phyloP scores from a whole-genome alignment of 2,797 vertebrate species.

The Cirrhinus molitorella region DNA sequence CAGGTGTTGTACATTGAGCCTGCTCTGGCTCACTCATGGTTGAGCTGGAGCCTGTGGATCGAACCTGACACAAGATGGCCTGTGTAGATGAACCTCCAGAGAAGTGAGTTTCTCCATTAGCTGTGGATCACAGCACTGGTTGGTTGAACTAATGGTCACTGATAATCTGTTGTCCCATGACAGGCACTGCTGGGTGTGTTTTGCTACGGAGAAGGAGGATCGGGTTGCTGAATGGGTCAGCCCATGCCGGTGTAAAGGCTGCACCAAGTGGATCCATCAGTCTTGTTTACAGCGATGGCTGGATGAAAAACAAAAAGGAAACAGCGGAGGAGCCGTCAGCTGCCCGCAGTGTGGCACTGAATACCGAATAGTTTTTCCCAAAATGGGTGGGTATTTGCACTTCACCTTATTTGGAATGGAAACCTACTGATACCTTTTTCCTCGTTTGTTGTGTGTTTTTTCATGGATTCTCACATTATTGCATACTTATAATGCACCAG shows the following conservation, averaged over 20 bases:
- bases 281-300: constrained; percentile 84
- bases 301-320: constrained; percentile 83
- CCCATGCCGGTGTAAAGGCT: constrained; percentile 83
- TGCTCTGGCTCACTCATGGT: constrained; percentile 62
- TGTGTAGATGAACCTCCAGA: constrained; percentile 74
- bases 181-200: constrained; percentile 86
- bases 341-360: constrained; percentile 82
- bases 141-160: not conserved
- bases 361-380: constrained; percentile 80
- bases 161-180: not conserved
- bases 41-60: constrained; percentile 36
- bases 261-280: constrained; percentile 86
- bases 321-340: constrained; percentile 72
- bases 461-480: not conserved
- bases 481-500: not conserved
- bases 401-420: not conserved
- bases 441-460: not conserved
- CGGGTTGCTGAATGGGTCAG: constrained; percentile 80
- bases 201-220: constrained; percentile 81
- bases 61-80: constrained; percentile 66
- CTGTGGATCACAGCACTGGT: not conserved
- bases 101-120: constrained; percentile 70
- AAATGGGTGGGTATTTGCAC: constrained; percentile 70
- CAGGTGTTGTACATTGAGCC: constrained; percentile 34
- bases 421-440: not conserved